These are phyloP conservation scores for Bugula neritina DNA, from an alignment of 2,888 invertebrate species.

Conservation along the genomic window DNA sequence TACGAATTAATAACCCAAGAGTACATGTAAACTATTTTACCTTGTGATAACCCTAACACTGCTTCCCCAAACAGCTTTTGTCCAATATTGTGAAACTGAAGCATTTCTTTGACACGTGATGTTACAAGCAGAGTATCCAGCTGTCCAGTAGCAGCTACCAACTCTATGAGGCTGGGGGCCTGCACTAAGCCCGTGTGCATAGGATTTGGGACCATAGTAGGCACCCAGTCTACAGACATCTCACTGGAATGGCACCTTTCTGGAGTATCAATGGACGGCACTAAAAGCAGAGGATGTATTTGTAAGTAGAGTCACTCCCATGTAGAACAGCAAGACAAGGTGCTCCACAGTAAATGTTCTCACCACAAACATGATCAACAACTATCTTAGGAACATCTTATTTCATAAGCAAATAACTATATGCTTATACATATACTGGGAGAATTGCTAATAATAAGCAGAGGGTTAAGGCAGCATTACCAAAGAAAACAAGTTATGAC, in stretches of 20 bases:
- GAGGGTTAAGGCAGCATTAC: too few relatives aligned
- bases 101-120: slow-evolving; percentile 90
- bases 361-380: too few relatives aligned
- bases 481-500: too few relatives aligned
- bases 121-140: slow-evolving; percentile 93
- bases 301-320: too few relatives aligned
- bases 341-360: too few relatives aligned
- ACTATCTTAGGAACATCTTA: too few relatives aligned
- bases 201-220: slow-evolving; percentile 18
- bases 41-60: slow-evolving; percentile 89
- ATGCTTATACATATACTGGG: too few relatives aligned
- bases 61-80: slow-evolving; percentile 97
- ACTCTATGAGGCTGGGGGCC: slow-evolving; percentile 8
- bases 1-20: too few relatives aligned
- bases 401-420: too few relatives aligned
- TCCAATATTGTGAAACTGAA: slow-evolving; percentile 92
- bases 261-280: not conserved
- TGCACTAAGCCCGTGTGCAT: not conserved
- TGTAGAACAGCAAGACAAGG: too few relatives aligned
- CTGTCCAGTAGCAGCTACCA: slow-evolving; percentile 55
- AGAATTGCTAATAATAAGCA: too few relatives aligned
- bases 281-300: not conserved
- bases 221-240: slow-evolving; percentile 8
- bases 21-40: not conserved
- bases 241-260: slow-evolving; percentile 16